Evolutionary conservation across 2,113 vertebrate species (phyloP).

Genomic region (Amazona vittata): DNA sequence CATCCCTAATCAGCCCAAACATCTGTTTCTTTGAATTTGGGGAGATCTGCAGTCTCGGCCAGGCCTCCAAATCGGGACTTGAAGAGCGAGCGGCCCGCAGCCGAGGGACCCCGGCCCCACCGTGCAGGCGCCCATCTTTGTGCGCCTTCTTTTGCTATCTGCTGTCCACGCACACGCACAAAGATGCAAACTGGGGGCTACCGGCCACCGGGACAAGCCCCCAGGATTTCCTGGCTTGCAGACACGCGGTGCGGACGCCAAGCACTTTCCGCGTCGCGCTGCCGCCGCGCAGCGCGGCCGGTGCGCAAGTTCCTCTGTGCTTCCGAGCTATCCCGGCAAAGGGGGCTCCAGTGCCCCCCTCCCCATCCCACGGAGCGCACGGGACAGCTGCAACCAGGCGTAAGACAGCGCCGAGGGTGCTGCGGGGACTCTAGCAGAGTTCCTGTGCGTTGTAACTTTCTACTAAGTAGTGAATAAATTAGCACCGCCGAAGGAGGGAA

Average conservation of each 20-base stretch:
- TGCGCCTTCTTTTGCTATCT: background rate
- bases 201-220: background rate
- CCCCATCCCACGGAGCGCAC: background rate
- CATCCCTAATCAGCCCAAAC: slow-evolving; percentile 71
- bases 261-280: background rate
- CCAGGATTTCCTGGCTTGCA: background rate
- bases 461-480: slow-evolving; percentile 7
- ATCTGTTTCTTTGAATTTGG: slow-evolving; percentile 74
- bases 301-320: background rate
- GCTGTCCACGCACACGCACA: slow-evolving; percentile 15
- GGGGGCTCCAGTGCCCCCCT: background rate
- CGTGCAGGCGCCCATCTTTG: background rate
- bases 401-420: background rate
- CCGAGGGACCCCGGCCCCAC: background rate
- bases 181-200: background rate
- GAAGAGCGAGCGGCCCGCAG: background rate
- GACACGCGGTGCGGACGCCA: background rate
- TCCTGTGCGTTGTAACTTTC: background rate
- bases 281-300: background rate
- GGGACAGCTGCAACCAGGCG: background rate
- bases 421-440: background rate
- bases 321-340: background rate
- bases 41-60: slow-evolving; percentile 49
- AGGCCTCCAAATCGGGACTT: slow-evolving; percentile 2
- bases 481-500: background rate